phyloP scores from a whole-genome alignment of 2,888 invertebrate genomes.

The Microctonus aethiopoides region DNA sequence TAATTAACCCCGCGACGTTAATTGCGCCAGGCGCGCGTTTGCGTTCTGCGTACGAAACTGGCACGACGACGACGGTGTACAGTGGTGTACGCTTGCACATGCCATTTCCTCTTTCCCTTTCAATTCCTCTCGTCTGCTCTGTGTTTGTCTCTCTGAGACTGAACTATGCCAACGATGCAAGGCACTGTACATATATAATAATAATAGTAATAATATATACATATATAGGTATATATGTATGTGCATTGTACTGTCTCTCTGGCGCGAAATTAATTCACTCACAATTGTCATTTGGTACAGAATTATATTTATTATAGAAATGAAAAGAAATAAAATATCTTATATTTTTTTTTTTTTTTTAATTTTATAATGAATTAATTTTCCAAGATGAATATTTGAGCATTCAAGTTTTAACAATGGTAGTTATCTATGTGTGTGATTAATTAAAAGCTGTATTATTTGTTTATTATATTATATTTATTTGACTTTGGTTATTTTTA shows the following conservation, averaged over 20 bases:
- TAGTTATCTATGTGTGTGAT: no score
- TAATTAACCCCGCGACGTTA: slow-evolving; percentile 55
- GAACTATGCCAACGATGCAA: slow-evolving; percentile 26
- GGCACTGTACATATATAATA: not conserved
- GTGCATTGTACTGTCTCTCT: not conserved
- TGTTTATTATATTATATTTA: no score
- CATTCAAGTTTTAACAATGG: no score
- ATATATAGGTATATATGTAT: not conserved
- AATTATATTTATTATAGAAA: not conserved
- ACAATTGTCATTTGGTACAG: not conserved
- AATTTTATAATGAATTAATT: no score
- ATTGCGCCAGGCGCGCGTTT: slow-evolving; percentile 48
- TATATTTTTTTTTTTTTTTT: not conserved
- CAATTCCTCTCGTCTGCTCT: not conserved
- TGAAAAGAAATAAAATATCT: not conserved
- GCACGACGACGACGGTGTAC: slow-evolving; percentile 6
- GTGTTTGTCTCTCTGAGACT: not conserved
- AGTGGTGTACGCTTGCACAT: slow-evolving; percentile 16
- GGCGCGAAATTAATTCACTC: not conserved
- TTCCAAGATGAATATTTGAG: no score
- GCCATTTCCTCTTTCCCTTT: slow-evolving; percentile 5
- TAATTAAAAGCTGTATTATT: no score
- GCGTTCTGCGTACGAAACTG: slow-evolving; percentile 23
- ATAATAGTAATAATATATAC: not conserved
- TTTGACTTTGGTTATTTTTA: no score